Evolutionary conservation across 2,888 invertebrate species (phyloP), one percentile per base, ranked within the genome.

Genomic region (Ischnura elegans): DNA sequence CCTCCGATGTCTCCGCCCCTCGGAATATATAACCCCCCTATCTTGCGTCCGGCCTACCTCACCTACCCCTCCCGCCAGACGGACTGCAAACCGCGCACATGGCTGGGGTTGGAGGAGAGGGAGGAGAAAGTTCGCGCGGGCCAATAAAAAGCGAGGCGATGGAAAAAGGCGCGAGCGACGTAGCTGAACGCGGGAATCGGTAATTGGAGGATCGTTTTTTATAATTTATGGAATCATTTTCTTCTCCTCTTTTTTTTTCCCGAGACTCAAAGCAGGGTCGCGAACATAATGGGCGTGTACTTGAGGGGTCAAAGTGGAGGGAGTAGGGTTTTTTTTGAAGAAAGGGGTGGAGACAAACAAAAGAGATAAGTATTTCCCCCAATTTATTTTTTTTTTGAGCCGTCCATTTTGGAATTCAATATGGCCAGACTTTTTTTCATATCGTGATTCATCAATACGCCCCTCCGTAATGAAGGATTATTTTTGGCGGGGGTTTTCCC

Each of bases 121-220:
- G n/a, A n/a, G n/a, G n/a, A 13, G 5, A 76, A 66, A 66, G 43
- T 66, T 61, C 61, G 90, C 90, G 90, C 61, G 36, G 55, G 90
- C 61, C 90, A 90, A 90, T 90, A 42, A 36, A 90, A 90, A n/a
- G 43, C 61, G 55, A 51, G 87, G 42, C 19, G 55, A 36, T n/a
- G n/a, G n/a, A 13, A 61, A 61, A 61, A 19, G 36, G 36, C 43
- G 66, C 90, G 61, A 25, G 43, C 43, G n/a, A 55, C 36, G 45
- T 43, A 36, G 29, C 19, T 10, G 51, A 66, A 90, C n/a, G 61
- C 16, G 29, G 61, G 90, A 66, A 61, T 61, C 43, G 61, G 61
- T 90, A 61, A 90, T 61, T 66, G 90, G 90, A 21, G 16, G 42
- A 42, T 51, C 29, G 47, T 29, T 55, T 36, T 13, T 13, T 2